A percentile compares a stretch with the other conserved stretches of the same genome.
Evolutionary conservation across 2,113 vertebrate species (phyloP).

Genomic region (Naja naja): DNA sequence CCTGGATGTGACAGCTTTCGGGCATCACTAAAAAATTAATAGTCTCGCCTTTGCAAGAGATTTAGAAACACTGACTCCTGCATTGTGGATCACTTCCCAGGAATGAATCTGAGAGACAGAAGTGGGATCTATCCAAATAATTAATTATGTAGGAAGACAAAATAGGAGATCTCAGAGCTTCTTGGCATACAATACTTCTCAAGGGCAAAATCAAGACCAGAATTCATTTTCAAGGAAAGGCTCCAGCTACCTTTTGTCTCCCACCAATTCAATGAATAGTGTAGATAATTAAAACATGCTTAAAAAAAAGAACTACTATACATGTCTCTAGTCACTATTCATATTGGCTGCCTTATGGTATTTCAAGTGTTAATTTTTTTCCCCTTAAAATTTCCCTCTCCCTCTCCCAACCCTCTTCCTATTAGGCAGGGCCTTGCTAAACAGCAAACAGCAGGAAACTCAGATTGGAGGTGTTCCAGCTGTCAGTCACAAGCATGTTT

Average conservation of each 20-base stretch:
- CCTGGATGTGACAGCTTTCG: constrained; percentile 56
- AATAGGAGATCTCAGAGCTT: neutral
- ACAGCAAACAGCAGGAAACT: constrained; percentile 66
- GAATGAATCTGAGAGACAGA: neutral
- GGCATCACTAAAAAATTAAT: constrained; percentile 61
- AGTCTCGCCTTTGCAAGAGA: constrained; percentile 55
- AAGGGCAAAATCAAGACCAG: neutral
- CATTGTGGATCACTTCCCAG: neutral
- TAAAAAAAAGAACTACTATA: neutral
- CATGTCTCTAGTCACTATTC: neutral
- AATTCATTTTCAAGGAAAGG: neutral
- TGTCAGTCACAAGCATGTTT: constrained; percentile 62
- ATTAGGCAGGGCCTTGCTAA: constrained; percentile 54
- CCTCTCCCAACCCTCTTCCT: constrained; percentile 9
- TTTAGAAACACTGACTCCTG: constrained; percentile 32
- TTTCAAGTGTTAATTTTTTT: constrained; percentile 46
- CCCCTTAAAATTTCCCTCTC: constrained; percentile 22
- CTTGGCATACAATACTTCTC: neutral
- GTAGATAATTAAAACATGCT: neutral
- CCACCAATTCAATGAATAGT: neutral
- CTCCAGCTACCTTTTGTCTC: neutral
- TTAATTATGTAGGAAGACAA: neutral
- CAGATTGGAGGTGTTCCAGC: constrained; percentile 72
- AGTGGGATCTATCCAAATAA: neutral
- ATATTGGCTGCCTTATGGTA: constrained; percentile 24